Percentiles rank a stretch among this genome's conserved stretches.
These are phyloP conservation scores for Aelia acuminata DNA, from an alignment of 2,888 invertebrate genomes.

Conservation along the genomic window DNA sequence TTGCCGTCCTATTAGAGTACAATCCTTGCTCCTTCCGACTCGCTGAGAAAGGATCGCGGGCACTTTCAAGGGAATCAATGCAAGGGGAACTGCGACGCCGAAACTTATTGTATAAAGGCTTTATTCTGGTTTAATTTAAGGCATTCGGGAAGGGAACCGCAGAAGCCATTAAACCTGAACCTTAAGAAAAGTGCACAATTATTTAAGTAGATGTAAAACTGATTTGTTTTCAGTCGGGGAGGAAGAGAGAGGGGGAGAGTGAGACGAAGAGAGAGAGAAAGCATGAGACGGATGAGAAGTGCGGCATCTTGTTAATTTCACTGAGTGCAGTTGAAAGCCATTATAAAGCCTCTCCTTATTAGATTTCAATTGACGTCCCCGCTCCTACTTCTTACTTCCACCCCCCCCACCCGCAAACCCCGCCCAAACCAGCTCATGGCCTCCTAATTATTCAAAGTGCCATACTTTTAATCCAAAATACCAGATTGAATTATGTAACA, in stretches of 20 bases:
- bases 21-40: neutral
- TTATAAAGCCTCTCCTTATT: conserved; percentile 15
- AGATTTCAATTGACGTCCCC: conserved; percentile 46
- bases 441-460: conserved; percentile 39
- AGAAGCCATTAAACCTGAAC: conserved; percentile 28
- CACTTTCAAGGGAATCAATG: conserved; percentile 4
- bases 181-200: conserved; percentile 9
- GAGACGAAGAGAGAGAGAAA: too few species aligned
- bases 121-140: conserved; percentile 27
- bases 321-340: conserved; percentile 46
- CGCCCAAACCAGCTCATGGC: neutral
- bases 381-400: neutral
- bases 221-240: conserved; percentile 38
- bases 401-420: neutral
- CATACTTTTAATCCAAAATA: conserved; percentile 45
- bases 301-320: conserved; percentile 32
- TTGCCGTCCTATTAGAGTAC: neutral
- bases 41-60: neutral
- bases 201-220: conserved; percentile 50
- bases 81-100: neutral
- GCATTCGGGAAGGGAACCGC: neutral
- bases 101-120: conserved; percentile 2
- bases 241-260: too few species aligned
- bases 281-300: neutral
- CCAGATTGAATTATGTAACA: neutral